These are phyloP conservation scores for Saccopteryx bilineata DNA, from an alignment of 2,113 vertebrate genomes.

Conservation along the genomic window DNA sequence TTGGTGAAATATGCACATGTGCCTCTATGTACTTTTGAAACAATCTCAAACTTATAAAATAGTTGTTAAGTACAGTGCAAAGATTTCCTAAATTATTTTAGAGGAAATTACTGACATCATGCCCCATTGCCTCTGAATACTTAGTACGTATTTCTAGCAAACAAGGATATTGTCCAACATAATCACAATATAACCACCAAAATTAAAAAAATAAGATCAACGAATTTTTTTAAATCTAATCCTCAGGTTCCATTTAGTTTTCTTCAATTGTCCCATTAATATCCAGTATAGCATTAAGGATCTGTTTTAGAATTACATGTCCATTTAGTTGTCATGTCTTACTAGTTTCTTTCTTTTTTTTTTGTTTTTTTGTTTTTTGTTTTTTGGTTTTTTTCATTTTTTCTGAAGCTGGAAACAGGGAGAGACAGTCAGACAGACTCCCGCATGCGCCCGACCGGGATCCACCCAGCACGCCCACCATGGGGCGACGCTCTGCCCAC, in stretches of 20 bases:
- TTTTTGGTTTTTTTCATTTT: too few species aligned
- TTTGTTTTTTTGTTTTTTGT: too few species aligned
- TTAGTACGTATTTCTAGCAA: not conserved
- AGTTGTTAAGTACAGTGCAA: not conserved
- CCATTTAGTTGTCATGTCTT: not conserved
- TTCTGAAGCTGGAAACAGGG: too few species aligned
- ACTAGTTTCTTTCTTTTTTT: constrained; percentile 14
- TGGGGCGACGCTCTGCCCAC: too few species aligned
- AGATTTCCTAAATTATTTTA: constrained; percentile 4
- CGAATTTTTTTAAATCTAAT: not conserved
- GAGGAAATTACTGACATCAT: not conserved
- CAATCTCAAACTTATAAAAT: not conserved
- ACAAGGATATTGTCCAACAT: not conserved
- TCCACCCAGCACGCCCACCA: too few species aligned
- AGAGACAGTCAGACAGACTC: too few species aligned
- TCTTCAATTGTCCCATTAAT: not conserved
- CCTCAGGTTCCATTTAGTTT: not conserved
- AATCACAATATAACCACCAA: not conserved
- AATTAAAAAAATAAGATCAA: not conserved
- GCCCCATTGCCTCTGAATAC: not conserved
- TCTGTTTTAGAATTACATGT: not conserved
- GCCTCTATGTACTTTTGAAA: not conserved
- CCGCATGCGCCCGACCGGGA: too few species aligned
- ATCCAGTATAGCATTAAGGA: not conserved
- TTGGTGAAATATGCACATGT: not conserved